phyloP scores from a whole-genome alignment of 1,140 invertebrate genomes.

The Ostrea denselamellosa region DNA sequence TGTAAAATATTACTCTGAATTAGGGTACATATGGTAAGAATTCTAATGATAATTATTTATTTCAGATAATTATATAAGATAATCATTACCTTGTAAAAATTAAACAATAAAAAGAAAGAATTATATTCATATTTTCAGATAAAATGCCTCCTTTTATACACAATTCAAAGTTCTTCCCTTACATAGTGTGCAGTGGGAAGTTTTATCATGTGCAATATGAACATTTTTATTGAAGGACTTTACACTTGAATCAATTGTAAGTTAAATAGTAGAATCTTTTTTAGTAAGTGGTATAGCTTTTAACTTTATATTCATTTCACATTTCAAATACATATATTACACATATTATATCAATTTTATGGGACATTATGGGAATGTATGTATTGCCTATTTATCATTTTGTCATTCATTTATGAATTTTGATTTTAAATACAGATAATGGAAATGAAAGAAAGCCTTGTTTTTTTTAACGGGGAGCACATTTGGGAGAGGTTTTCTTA shows the following conservation, averaged over 20 bases:
- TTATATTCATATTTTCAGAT: no score
- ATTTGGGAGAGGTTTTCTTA: not conserved
- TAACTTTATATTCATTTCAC: slow-evolving; percentile 22
- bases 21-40: no score
- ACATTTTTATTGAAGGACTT: slow-evolving; percentile 28
- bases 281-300: slow-evolving; percentile 20
- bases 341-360: not conserved
- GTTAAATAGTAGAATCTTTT: not conserved
- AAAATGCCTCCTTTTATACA: no score
- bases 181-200: not conserved
- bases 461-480: slow-evolving; percentile 3
- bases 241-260: slow-evolving; percentile 24
- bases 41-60: no score
- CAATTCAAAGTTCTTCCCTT: no score
- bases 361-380: not conserved
- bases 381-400: not conserved
- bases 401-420: not conserved
- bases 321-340: not conserved
- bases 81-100: no score
- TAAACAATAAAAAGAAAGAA: no score
- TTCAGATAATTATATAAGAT: no score
- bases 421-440: not conserved
- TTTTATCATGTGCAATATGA: not conserved
- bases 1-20: no score
- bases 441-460: not conserved